Evolutionary conservation across 2,113 vertebrate species (phyloP).

Genomic region (Neotragus pygmaeus): DNA sequence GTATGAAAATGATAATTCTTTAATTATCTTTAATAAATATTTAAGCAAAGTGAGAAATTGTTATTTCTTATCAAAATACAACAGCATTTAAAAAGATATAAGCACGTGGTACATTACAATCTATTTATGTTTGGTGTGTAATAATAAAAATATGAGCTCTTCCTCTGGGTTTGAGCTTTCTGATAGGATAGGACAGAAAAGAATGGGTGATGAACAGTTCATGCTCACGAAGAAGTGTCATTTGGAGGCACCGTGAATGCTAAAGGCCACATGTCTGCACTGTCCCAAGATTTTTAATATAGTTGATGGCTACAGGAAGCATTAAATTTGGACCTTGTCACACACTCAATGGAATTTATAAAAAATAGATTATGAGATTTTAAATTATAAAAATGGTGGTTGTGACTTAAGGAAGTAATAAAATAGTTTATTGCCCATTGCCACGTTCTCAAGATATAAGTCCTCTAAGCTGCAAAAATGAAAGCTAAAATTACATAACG

Average conservation of each 20-base stretch:
- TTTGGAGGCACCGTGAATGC: neutral
- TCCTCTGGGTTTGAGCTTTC: neutral
- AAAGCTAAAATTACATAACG: constrained; percentile 10
- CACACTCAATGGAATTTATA: constrained; percentile 36
- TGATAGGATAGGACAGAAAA: neutral
- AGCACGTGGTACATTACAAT: neutral
- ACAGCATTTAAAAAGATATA: neutral
- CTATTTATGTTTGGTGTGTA: neutral
- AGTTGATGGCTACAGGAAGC: neutral
- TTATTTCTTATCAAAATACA: neutral
- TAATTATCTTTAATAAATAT: neutral
- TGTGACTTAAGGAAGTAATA: constrained; percentile 43
- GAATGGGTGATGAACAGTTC: neutral
- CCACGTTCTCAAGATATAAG: constrained; percentile 3
- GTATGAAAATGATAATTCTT: neutral
- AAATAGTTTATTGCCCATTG: constrained; percentile 26
- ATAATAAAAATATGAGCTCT: neutral
- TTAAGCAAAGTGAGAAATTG: neutral
- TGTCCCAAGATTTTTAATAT: neutral
- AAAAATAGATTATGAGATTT: constrained; percentile 39
- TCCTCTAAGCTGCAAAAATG: neutral
- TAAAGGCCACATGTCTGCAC: neutral
- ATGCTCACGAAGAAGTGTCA: neutral
- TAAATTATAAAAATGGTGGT: constrained; percentile 37
- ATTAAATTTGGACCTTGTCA: neutral